Conservation (phyloP, 2,113 vertebrate species). For the Sturnira hondurensis region DNA sequence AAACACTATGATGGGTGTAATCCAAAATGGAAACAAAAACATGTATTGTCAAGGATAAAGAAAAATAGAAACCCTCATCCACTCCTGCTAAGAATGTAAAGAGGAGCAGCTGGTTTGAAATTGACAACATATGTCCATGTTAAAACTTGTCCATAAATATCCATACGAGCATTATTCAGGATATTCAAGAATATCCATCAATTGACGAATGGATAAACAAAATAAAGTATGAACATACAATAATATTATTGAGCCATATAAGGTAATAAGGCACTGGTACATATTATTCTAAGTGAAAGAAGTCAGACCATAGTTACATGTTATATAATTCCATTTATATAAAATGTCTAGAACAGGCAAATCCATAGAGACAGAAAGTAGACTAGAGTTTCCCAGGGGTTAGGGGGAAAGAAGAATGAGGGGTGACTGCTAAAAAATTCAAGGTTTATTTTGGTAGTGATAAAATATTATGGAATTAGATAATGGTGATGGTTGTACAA, state of each 20-base stretch:
- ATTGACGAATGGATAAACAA: not conserved
- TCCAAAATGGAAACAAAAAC: not conserved
- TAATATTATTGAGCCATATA: not conserved
- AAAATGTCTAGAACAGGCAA: not conserved
- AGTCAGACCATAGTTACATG: not conserved
- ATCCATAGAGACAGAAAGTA: not conserved
- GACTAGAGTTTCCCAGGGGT: not conserved
- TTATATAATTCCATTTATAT: not conserved
- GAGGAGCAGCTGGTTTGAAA: not conserved
- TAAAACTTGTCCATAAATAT: not conserved
- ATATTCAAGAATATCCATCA: not conserved
- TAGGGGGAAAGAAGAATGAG: not conserved
- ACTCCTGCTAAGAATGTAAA: not conserved
- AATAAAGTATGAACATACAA: not conserved
- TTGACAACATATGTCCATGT: not conserved
- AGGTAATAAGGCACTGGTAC: not conserved
- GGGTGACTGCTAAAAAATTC: not conserved
- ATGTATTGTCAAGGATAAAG: not conserved
- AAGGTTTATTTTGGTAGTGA: not conserved
- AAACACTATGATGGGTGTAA: not conserved
- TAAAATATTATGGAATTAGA: constrained; percentile 25
- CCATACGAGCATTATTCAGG: not conserved
- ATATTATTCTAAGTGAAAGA: not conserved
- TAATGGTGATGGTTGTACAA: not conserved
- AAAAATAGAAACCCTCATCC: not conserved